These are phyloP conservation scores for Maccullochella peelii DNA, from an alignment of 2,113 vertebrate genomes.

Conservation along the genomic window DNA sequence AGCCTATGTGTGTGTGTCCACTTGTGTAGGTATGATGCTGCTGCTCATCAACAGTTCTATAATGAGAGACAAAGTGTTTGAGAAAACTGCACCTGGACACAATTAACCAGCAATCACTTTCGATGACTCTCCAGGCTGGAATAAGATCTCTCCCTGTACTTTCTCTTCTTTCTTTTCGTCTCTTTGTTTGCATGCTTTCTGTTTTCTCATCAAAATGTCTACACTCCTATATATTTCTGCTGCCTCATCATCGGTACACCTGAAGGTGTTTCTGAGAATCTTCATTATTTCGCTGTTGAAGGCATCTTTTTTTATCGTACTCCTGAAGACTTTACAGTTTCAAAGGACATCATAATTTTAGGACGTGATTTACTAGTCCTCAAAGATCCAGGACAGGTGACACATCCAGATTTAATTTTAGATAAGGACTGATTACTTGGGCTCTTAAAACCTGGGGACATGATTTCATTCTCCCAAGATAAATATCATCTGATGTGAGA, in stretches of 20 bases:
- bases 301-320: neutral
- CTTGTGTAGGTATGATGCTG: conserved; percentile 9
- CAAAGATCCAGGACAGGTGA: conserved; percentile 32
- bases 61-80: conserved; percentile 41
- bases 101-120: conserved; percentile 48
- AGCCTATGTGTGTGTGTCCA: conserved; percentile 16
- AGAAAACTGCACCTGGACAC: conserved; percentile 63
- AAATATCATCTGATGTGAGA: neutral
- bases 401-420: conserved; percentile 60
- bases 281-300: neutral
- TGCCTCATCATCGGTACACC: neutral
- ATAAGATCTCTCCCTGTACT: conserved; percentile 10
- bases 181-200: neutral
- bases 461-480: conserved; percentile 26
- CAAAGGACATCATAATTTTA: conserved; percentile 27
- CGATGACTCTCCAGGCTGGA: conserved; percentile 16
- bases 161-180: neutral
- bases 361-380: conserved; percentile 30
- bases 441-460: conserved; percentile 32
- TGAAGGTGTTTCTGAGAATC: conserved; percentile 9
- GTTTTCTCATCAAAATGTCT: neutral
- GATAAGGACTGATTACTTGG: conserved; percentile 48
- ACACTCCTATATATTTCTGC: neutral
- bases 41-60: conserved; percentile 42
- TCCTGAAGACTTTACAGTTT: conserved; percentile 2